A percentile compares a stretch with the other conserved stretches of the same genome.
Evolutionary conservation across 2,888 invertebrate genomes (phyloP).

Genomic region (Leucozona laternaria): DNA sequence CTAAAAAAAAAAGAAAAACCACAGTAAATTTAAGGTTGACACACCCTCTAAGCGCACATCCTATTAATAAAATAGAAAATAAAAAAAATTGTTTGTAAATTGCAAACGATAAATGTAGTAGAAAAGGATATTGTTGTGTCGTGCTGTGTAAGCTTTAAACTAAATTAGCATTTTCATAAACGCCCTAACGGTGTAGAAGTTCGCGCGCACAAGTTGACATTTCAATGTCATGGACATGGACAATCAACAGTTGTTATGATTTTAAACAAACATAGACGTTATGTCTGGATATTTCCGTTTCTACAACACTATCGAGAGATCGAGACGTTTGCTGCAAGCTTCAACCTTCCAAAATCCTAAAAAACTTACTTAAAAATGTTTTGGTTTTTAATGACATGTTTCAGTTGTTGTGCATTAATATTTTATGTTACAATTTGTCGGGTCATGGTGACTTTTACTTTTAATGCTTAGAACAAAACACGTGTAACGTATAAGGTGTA

Average conservation of each 20-base stretch:
- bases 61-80: slow-evolving; percentile 59
- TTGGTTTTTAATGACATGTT: neutral
- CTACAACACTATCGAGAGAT: neutral
- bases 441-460: slow-evolving; percentile 1
- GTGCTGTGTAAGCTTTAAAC: neutral
- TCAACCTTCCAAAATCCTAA: neutral
- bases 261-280: neutral
- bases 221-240: slow-evolving; percentile 66
- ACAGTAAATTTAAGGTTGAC: slow-evolving; percentile 31
- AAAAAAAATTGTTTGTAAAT: slow-evolving; percentile 29
- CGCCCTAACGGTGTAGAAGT: slow-evolving; percentile 65
- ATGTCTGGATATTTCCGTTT: slow-evolving; percentile 2
- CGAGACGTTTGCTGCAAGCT: neutral
- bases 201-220: slow-evolving; percentile 32
- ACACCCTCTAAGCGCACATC: slow-evolving; percentile 61
- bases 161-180: slow-evolving; percentile 57
- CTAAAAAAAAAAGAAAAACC: neutral
- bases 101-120: slow-evolving; percentile 40
- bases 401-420: neutral
- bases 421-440: neutral
- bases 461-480: slow-evolving; percentile 24
- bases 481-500: slow-evolving; percentile 23
- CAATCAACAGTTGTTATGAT: slow-evolving; percentile 43
- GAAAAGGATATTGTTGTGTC: slow-evolving; percentile 35
- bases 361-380: neutral